These are phyloP conservation scores for Cyprinodon brontotheroides DNA, from an alignment of 2,113 vertebrate genomes.

Conservation along the genomic window DNA sequence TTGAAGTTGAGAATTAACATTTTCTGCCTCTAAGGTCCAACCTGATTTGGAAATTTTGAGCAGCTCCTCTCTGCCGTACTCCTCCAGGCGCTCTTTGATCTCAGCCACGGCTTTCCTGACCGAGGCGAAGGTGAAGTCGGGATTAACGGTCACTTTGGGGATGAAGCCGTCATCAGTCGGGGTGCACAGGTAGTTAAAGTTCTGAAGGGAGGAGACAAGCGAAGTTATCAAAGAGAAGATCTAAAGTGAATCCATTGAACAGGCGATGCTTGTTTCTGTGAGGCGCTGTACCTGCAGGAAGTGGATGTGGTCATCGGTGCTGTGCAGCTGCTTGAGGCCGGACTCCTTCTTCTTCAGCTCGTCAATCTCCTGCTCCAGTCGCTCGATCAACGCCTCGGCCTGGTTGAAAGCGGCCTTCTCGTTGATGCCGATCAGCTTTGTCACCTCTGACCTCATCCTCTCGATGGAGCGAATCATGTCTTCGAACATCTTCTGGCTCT, in stretches of 20 bases:
- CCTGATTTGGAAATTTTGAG: constrained; percentile 82
- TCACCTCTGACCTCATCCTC: constrained; percentile 84
- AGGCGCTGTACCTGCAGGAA: constrained; percentile 76
- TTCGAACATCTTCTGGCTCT: constrained; percentile 85
- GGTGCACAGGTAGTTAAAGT: constrained; percentile 84
- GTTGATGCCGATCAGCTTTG: constrained; percentile 83
- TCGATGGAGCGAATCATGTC: constrained; percentile 85
- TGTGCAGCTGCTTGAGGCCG: constrained; percentile 83
- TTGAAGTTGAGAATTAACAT: not conserved
- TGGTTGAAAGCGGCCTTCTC: constrained; percentile 83
- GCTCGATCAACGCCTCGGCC: constrained; percentile 80
- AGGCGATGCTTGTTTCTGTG: not conserved
- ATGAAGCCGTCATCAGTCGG: constrained; percentile 82
- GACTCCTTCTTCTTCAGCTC: constrained; percentile 83
- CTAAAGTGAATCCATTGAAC: not conserved
- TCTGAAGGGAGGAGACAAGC: constrained; percentile 54
- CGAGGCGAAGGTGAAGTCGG: constrained; percentile 79
- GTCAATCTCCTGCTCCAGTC: constrained; percentile 83
- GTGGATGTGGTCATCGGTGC: constrained; percentile 84
- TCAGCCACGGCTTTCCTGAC: constrained; percentile 82
- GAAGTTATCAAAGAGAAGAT: not conserved
- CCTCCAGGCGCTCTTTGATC: constrained; percentile 81
- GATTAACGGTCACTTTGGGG: constrained; percentile 79
- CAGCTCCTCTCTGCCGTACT: constrained; percentile 80
- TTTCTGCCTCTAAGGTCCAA: constrained; percentile 36